Evolutionary conservation across 2,113 vertebrate genomes (phyloP), one percentile per base, ranked within the genome.

Genomic region (Edolisoma coerulescens): DNA sequence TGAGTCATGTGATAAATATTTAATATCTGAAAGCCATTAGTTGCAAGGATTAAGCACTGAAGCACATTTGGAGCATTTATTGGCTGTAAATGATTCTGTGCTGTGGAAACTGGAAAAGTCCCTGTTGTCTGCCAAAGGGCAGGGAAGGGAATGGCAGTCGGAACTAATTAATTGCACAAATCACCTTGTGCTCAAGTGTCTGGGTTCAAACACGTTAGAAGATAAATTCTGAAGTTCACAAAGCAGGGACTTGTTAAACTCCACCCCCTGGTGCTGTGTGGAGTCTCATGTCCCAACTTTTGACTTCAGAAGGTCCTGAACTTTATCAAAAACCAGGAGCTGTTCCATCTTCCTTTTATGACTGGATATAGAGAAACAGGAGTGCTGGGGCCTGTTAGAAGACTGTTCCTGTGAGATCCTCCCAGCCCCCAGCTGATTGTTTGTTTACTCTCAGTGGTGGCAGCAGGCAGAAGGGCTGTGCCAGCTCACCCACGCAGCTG

Each of bases 1-100:
- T 91, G 20, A 67, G 44, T 57, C 7, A 6, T 17, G 20, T 32
- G 41, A 37, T 9, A 6, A 4, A 19, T 45, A 60, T 27, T 73
- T 37, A 18, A 7, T 81, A 41, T 11, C 49, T 56, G 27, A 69
- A 64, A 33, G 9, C 6, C 28, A 6, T 16, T 44, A 50, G 45
- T 3, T 61, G 42, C 15, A 39, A 80, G 67, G 59, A 67, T 63
- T 61, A 8, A 30, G 39, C 5, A 19, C 20, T 7, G 70, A 39
- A 1, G 3, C 6, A 12, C 7, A 1, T 26, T 68, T 24, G 13
- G 39, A 57, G 54, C 10, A 9, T 27, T 18, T 27, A 4, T 6
- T 63, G 49, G 26, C 74, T 56, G 11, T 53, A 30, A 84, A 30
- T 10, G 11, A 33, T 22, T 35, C 52, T 19, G 0, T 2, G 26